A percentile compares a stretch with the other conserved stretches of the same genome.
Conservation (phyloP, 2,797 vertebrate genomes). For the Syngnathus rostellatus region DNA sequence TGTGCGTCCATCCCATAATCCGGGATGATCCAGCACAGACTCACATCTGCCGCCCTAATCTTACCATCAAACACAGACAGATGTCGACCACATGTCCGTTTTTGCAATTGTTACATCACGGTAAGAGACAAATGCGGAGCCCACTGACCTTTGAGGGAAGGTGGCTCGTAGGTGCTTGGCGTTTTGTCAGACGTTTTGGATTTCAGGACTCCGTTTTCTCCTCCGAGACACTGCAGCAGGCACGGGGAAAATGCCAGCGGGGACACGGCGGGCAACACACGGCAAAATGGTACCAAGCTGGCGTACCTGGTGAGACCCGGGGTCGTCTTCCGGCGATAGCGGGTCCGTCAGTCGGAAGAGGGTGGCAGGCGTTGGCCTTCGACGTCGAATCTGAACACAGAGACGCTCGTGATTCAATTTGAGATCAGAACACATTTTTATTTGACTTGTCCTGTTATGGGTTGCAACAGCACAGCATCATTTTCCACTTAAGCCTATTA, state of each 20-base stretch:
- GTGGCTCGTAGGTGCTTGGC: slow-evolving; percentile 75
- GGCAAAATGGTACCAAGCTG: not conserved
- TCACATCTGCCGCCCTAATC: slow-evolving; percentile 66
- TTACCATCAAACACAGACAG: slow-evolving; percentile 29
- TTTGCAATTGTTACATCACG: slow-evolving; percentile 17
- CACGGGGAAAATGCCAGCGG: not conserved
- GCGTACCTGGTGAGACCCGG: slow-evolving; percentile 71
- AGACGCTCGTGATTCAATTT: not conserved
- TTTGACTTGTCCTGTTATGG: not conserved
- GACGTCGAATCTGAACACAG: slow-evolving; percentile 76
- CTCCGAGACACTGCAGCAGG: slow-evolving; percentile 70
- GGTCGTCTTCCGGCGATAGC: slow-evolving; percentile 83
- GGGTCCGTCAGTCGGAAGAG: slow-evolving; percentile 87
- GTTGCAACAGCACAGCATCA: too few species aligned
- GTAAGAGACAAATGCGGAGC: slow-evolving; percentile 2
- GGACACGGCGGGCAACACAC: not conserved
- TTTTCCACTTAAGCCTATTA: too few species aligned
- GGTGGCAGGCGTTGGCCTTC: slow-evolving; percentile 88
- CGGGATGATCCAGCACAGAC: slow-evolving; percentile 61
- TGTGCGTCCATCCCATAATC: slow-evolving; percentile 55
- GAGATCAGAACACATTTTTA: not conserved
- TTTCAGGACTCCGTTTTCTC: slow-evolving; percentile 79
- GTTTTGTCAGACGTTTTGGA: slow-evolving; percentile 76
- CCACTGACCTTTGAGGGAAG: slow-evolving; percentile 83
- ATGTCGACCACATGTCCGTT: slow-evolving; percentile 31